Base-by-base conservation (phyloP, 2,797 vertebrate species). In the Alca torda region DNA sequence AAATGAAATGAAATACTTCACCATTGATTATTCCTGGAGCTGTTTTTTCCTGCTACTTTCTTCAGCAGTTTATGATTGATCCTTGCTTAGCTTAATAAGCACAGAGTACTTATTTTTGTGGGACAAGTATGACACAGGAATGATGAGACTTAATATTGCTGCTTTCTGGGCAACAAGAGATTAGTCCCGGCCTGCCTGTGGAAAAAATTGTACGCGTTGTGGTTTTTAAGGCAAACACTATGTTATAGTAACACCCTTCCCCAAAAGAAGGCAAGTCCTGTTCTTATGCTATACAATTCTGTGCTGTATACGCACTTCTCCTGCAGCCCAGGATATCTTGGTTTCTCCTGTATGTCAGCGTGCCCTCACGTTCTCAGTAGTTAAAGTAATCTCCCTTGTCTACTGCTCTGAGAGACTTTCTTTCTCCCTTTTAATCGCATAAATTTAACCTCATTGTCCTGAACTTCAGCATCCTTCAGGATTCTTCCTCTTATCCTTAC, bases 241-340 rank as follows among this genome's bases (percentile, higher is more conserved):
- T 70, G 76, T 63, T 70, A 63, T 19, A 63, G 20, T 69, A 65
- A 59, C 24, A 46, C 39, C 1, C 0, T 65, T 90, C 45, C 39
- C 33, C 65, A 16, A 33, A 68, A 72, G 21, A 12, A 56, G 24
- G 30, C 16, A 48, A 46, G 30, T 57, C 51, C 26, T 68, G 1
- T 46, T 69, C 31, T 41, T 90, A 28, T 3, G 11, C 26, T 59
- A 3, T 26, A 39, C 28, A 45, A 23, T 56, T 83, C 51, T 73
- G 13, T 43, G 51, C 39, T 45, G 14, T 21, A 41, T 20, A 23
- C 0, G 0, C 28, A 46, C 16, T 31, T 75, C 35, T 79, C 39
- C 67, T 43, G 23, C 46, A 93, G 59, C 51, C 11, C 64, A 39
- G 33, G 5, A 16, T 25, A 39, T 54, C 59, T 70, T 70, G 15